These are phyloP conservation scores for Pachycephus smyrnensis DNA, from an alignment of 2,888 invertebrate species.

Conservation along the genomic window DNA sequence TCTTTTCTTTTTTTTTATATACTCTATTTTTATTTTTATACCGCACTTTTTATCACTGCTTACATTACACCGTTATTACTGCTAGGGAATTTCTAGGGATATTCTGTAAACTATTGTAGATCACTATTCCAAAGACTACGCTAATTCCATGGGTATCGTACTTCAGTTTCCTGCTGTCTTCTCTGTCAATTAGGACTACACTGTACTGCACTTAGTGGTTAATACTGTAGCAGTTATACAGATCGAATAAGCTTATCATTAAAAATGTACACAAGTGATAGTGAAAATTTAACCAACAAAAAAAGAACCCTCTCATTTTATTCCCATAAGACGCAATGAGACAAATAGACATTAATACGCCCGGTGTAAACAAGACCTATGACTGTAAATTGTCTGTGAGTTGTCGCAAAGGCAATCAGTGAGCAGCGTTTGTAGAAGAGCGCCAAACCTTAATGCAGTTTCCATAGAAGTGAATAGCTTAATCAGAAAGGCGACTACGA, in stretches of 20 bases:
- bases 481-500: slow-evolving; percentile 45
- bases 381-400: neutral
- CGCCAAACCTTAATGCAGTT: slow-evolving; percentile 29
- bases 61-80: neutral
- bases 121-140: neutral
- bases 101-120: neutral
- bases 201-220: neutral
- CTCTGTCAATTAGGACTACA: neutral
- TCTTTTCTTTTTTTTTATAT: neutral
- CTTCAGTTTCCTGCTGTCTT: neutral
- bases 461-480: slow-evolving; percentile 47
- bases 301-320: too few species aligned
- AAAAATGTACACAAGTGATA: neutral
- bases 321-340: too few species aligned
- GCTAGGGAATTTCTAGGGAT: neutral
- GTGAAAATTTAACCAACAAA: neutral
- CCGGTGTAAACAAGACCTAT: too few species aligned
- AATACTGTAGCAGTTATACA: neutral
- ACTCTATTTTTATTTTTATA: too few species aligned
- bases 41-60: neutral
- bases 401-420: slow-evolving; percentile 48
- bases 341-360: too few species aligned
- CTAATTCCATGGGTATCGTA: neutral
- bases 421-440: slow-evolving; percentile 25
- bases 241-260: neutral